Evolutionary conservation across 2,797 vertebrate genomes (phyloP).

Genomic region (Sebastolobus alascanus): DNA sequence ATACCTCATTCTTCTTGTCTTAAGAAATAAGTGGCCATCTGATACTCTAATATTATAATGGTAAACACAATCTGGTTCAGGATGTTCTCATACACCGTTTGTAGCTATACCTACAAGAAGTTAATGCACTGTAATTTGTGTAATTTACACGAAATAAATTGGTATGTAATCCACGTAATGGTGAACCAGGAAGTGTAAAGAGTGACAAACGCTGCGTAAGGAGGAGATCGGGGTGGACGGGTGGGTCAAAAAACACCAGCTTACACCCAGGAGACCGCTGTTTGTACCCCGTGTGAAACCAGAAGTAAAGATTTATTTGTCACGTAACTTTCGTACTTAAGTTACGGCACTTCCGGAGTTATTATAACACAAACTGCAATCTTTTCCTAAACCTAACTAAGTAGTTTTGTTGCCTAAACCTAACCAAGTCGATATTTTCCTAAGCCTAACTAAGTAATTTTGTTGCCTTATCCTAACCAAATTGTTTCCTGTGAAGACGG

Average conservation of each 20-base stretch:
- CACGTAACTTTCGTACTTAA: background rate
- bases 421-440: no score
- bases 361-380: no score
- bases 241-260: background rate
- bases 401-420: no score
- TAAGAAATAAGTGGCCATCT: background rate
- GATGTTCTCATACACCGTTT: background rate
- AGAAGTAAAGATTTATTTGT: background rate
- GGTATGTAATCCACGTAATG: background rate
- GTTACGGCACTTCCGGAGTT: no score
- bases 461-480: no score
- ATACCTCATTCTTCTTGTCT: constrained; percentile 2
- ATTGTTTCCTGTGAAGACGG: background rate
- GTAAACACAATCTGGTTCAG: background rate
- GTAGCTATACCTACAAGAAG: background rate
- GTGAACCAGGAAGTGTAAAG: background rate
- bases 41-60: background rate
- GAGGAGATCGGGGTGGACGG: background rate
- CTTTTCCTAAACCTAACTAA: background rate
- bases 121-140: no score
- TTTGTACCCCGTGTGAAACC: background rate
- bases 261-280: background rate
- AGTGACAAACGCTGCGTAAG: background rate
- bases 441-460: no score
- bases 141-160: background rate